A percentile compares a stretch with the other conserved stretches of the same genome.
Conservation (phyloP, 2,888 invertebrate species). For the Adelognathus sp. region DNA sequence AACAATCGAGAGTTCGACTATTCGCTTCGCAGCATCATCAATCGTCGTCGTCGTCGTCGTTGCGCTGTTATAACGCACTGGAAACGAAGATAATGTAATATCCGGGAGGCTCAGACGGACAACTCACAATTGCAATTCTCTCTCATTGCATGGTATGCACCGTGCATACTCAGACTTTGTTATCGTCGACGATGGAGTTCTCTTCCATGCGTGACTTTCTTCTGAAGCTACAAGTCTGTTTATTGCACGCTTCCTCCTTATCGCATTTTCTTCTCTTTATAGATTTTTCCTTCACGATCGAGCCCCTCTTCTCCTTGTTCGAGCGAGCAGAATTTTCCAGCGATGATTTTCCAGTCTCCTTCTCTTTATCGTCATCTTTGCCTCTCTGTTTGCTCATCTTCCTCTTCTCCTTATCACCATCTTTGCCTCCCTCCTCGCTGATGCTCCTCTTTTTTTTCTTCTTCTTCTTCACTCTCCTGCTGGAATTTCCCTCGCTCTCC, state of each 20-base stretch:
- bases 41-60: not conserved
- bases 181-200: slow-evolving; percentile 16
- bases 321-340: slow-evolving; percentile 48
- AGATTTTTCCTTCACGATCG: slow-evolving; percentile 35
- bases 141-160: not conserved
- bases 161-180: slow-evolving; percentile 8
- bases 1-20: slow-evolving; percentile 37
- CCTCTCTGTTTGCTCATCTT: slow-evolving; percentile 10
- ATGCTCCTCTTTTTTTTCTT: slow-evolving; percentile 35
- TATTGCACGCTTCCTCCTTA: slow-evolving; percentile 45
- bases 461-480: not conserved
- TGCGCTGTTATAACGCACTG: no score
- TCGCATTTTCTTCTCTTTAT: slow-evolving; percentile 50
- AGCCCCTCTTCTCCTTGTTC: slow-evolving; percentile 47
- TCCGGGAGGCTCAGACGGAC: not conserved
- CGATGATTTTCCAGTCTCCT: slow-evolving; percentile 36
- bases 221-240: slow-evolving; percentile 38
- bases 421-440: slow-evolving; percentile 3
- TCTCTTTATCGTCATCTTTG: slow-evolving; percentile 53
- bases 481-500: not conserved
- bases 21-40: not conserved
- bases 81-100: not conserved
- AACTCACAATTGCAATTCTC: not conserved
- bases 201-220: not conserved
- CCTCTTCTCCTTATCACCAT: slow-evolving; percentile 49